Percentiles rank a stretch among this genome's conserved stretches.
These are phyloP conservation scores for Gymnoscelis rufifasciata DNA, from an alignment of 2,888 invertebrate genomes.

Conservation along the genomic window DNA sequence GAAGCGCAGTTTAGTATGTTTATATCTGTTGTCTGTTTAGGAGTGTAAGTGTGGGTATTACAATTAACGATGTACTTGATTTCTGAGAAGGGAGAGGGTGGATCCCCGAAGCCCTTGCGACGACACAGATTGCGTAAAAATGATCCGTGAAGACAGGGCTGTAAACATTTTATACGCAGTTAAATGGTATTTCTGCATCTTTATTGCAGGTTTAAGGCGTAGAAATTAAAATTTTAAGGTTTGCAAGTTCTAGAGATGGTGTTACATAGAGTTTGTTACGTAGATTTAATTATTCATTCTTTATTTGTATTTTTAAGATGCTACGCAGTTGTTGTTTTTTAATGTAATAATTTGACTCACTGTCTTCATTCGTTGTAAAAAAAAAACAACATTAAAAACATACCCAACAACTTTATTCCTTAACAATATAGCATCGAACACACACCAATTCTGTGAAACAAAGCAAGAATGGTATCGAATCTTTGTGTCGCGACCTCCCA, in stretches of 20 bases:
- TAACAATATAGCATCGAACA: neutral
- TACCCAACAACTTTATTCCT: too few relatives aligned
- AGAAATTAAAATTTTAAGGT: conserved; percentile 20
- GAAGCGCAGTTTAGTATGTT: neutral
- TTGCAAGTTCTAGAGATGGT: too few relatives aligned
- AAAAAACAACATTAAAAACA: too few relatives aligned
- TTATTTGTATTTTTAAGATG: too few relatives aligned
- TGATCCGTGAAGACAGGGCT: conserved; percentile 13
- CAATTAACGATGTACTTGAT: conserved; percentile 53
- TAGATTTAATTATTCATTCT: too few relatives aligned
- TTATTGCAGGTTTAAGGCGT: conserved; percentile 19
- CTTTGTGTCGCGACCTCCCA: conserved; percentile 1
- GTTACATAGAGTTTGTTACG: too few relatives aligned
- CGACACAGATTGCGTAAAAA: conserved; percentile 31
- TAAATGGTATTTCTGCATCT: conserved; percentile 23
- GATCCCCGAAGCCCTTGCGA: conserved; percentile 28
- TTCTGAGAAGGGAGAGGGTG: conserved; percentile 41
- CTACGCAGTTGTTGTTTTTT: too few relatives aligned
- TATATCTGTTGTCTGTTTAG: neutral
- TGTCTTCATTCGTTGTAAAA: too few relatives aligned
- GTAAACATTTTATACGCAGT: conserved; percentile 25
- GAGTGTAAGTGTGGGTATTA: conserved; percentile 39
- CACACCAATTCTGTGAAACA: neutral
- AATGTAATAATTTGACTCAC: too few relatives aligned
- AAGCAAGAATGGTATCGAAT: neutral